Base-by-base conservation (phyloP, 2,113 vertebrate species). In the Gallinago undulata region DNA sequence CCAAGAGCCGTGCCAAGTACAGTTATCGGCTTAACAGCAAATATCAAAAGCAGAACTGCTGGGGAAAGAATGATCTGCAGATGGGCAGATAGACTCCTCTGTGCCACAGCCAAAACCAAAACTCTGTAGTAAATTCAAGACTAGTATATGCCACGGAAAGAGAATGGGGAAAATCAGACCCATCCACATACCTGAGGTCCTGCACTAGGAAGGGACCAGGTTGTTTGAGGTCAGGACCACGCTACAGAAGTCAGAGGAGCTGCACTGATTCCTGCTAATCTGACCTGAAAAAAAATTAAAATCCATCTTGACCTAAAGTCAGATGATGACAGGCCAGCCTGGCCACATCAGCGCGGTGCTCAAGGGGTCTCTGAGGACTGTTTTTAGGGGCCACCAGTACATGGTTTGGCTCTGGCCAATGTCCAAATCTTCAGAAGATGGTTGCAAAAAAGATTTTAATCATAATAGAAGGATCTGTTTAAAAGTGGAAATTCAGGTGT, bases 11-110 rank as follows among this genome's bases (percentile, higher is more conserved):
- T 74, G 94, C 95, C 88, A 70, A 50, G 82, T 41, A 33, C 82
- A 27, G 57, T 62, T 59, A 28, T 8, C 1, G 14, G 21, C 57
- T 69, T 76, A 89, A 87, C 83, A 69, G 25, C 91, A 57, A 92
- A 45, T 79, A 63, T 37, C 96, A 64, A 67, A 59, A 90, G 64
- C 94, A 87, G 22, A 95, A 72, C 75, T 57, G 55, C 86, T 4
- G 67, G 37, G 73, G 80, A 76, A 82, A 87, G 80, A 74, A 51
- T 8, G 66, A 62, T 87, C 96, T 95, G 66, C 96, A 97, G 95
- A 92, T 96, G 96, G 96, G 83, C 88, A 89, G 90, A 95, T 86
- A 25, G 86, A 64, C 33, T 62, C 80, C 93, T 84, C 72, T 95
- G 84, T 55, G 79, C 84, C 91, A 89, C 93, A 63, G 95, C 95